Conservation (phyloP, 2,797 vertebrate species). For the Odontamblyopus lacepedii region DNA sequence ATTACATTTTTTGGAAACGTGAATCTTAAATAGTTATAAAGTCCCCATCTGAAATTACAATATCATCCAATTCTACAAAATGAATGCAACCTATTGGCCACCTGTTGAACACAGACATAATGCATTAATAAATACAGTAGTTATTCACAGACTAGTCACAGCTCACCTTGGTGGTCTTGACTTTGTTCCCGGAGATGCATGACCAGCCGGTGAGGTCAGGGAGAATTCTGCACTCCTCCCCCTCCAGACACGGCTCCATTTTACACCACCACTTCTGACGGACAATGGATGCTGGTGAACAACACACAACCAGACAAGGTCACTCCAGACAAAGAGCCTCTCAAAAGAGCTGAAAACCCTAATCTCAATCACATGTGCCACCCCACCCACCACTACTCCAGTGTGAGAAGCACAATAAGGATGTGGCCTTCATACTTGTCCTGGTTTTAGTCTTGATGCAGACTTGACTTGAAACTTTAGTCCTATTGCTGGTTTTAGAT, state of each 20-base stretch:
- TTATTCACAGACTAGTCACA: background rate
- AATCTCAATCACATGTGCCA: conserved; percentile 38
- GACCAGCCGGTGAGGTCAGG: conserved; percentile 80
- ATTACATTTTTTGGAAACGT: background rate
- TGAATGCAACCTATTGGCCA: background rate
- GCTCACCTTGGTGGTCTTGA: conserved; percentile 80
- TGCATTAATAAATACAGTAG: background rate
- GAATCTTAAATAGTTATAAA: background rate
- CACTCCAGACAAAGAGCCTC: conserved; percentile 40
- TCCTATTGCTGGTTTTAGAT: too few relatives aligned
- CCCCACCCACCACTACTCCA: conserved; percentile 25
- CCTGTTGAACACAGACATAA: background rate
- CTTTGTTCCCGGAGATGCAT: conserved; percentile 79
- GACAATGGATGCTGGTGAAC: conserved; percentile 74
- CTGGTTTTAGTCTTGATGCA: background rate
- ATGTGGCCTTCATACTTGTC: background rate
- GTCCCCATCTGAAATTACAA: background rate
- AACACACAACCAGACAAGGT: conserved; percentile 45
- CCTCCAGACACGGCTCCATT: conserved; percentile 77
- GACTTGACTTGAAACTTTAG: background rate
- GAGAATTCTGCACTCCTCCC: conserved; percentile 77
- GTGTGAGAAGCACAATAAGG: background rate
- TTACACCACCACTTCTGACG: conserved; percentile 80
- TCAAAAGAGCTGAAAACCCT: conserved; percentile 30
- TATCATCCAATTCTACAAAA: background rate